Base-by-base conservation (phyloP, 1,140 invertebrate genomes). In the Ostrea denselamellosa region DNA sequence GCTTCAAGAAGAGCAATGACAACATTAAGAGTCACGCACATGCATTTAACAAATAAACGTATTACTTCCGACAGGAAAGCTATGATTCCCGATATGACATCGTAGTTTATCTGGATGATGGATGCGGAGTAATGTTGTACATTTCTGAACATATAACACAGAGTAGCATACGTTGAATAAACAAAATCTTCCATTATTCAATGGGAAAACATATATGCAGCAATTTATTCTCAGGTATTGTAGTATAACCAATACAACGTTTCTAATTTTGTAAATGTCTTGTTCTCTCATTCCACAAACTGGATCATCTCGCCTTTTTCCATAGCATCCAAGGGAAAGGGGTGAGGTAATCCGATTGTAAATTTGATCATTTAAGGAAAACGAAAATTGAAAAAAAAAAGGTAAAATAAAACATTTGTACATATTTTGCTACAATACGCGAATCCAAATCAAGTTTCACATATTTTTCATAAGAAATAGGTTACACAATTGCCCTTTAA, bases 61-160 rank as follows among this genome's bases (percentile, higher is more conserved):
- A 34, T 77, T 14, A 77, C 68, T 77, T 77, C 68, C 25, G 68
- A 77, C 68, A 77, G 68, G 22, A 77, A 28, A 25, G 22, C 22
- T 34, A 77, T 28, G 25, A 34, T 14, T 3, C 25, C 68, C 34
- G 68, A 77, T 44, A 77, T 77, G 10, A 77, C 68, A 77, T 77
- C 82, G 52, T 83, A 83, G n/a, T 83, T 83, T 83, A 77, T 17
- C 68, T 77, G 34, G 25, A 77, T 77, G 28, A 77, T 9, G 3
- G 25, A 28, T 14, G 28, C 9, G 2, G 68, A 28, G 22, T 77
- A 77, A 34, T 77, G 9, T 77, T 77, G 68, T 77, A 34, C 12
- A 34, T 77, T 77, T 77, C 28, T 77, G 12, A 77, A 77, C 28
- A 34, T 25, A 77, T 28, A 34, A 25, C 68, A 77, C 25, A 77